These are phyloP conservation scores for Tolmerus cingulatus DNA, from an alignment of 2,888 invertebrate species.

Conservation along the genomic window DNA sequence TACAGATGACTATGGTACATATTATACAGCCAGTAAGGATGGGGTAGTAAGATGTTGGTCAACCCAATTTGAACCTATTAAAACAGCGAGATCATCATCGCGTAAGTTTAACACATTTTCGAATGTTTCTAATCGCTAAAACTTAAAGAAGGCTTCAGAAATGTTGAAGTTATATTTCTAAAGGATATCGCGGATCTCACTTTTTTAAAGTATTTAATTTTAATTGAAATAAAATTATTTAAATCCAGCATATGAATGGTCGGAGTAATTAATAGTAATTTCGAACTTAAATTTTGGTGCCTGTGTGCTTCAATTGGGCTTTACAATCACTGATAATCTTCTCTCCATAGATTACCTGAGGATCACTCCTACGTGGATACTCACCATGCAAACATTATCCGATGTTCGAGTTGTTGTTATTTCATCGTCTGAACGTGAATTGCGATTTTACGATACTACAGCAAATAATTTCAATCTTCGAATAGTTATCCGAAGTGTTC, in stretches of 20 bases:
- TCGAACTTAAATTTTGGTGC: too few species aligned
- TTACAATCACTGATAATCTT: background rate
- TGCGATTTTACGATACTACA: slow-evolving; percentile 82
- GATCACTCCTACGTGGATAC: slow-evolving; percentile 73
- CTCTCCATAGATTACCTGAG: background rate
- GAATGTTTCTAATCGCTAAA: background rate
- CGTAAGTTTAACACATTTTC: slow-evolving; percentile 63
- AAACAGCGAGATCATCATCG: slow-evolving; percentile 71
- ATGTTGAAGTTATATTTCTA: background rate
- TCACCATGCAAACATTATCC: slow-evolving; percentile 76
- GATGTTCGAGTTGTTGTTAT: slow-evolving; percentile 81
- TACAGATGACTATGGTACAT: slow-evolving; percentile 70
- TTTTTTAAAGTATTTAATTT: too few species aligned
- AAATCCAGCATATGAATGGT: too few species aligned
- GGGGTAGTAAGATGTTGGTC: slow-evolving; percentile 83
- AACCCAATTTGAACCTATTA: slow-evolving; percentile 71
- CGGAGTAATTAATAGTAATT: too few species aligned
- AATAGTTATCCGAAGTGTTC: slow-evolving; percentile 72
- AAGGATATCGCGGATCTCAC: background rate
- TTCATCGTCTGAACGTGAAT: slow-evolving; percentile 78
- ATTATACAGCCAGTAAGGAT: slow-evolving; percentile 78
- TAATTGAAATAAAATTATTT: too few species aligned
- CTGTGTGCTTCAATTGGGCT: too few species aligned
- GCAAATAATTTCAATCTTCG: slow-evolving; percentile 77
- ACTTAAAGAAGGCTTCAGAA: background rate